A percentile compares a stretch with the other conserved stretches of the same genome.
Evolutionary conservation across 2,888 invertebrate species (phyloP).

Genomic region (Eristalis intricaria): DNA sequence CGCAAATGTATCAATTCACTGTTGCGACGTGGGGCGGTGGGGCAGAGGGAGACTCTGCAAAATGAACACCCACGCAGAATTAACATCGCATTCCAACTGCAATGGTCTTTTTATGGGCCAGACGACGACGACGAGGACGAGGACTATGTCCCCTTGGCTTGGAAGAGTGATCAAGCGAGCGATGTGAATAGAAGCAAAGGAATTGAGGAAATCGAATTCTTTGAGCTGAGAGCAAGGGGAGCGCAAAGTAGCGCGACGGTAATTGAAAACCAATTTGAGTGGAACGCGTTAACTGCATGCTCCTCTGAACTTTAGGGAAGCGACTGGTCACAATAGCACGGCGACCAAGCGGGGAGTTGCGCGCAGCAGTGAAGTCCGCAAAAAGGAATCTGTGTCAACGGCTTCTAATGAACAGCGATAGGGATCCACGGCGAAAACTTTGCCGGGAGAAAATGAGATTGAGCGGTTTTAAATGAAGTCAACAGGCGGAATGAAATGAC

Average conservation of each 20-base stretch:
- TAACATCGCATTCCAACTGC: conserved; percentile 51
- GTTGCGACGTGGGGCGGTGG: too few relatives aligned
- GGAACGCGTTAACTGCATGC: conserved; percentile 57
- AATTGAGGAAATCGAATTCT: not conserved
- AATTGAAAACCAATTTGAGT: conserved; percentile 66
- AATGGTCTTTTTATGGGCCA: not conserved
- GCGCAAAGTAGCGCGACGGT: conserved; percentile 24
- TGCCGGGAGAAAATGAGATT: not conserved
- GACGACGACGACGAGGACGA: not conserved
- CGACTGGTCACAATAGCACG: not conserved
- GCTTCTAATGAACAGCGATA: not conserved
- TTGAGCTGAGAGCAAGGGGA: not conserved
- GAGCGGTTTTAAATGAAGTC: not conserved
- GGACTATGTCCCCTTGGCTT: conserved; percentile 3
- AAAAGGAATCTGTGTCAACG: not conserved
- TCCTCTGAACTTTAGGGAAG: conserved; percentile 10
- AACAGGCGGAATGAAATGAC: not conserved
- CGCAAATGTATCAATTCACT: conserved; percentile 65
- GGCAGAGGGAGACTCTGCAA: not conserved
- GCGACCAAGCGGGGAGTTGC: not conserved
- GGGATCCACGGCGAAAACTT: not conserved
- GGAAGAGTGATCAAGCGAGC: conserved; percentile 44
- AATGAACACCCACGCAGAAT: conserved; percentile 50
- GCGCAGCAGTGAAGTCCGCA: not conserved
- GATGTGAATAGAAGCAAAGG: conserved; percentile 40